Percentiles rank a stretch among this genome's conserved stretches.
Conservation (phyloP, 2,113 vertebrate genomes). For the human (Homo sapiens) region GRCh38 chr21:24573501-24574000, state of each 20-base stretch:
- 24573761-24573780: background rate
- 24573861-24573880: background rate
- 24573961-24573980: background rate
- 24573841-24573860: background rate
- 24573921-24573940: background rate
- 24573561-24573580: background rate
- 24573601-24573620: background rate
- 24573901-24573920: background rate
- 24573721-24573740: background rate
- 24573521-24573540: background rate
- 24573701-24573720: background rate
- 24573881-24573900: background rate
- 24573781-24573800: background rate
- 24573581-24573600: background rate
- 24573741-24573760: background rate
- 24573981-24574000: constrained; percentile 13
- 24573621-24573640: background rate
- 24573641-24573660: background rate
- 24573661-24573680: background rate
- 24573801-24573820: background rate
- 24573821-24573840: background rate
- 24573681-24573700: background rate
- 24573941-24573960: background rate
- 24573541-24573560: background rate
- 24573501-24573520: background rate